A percentile compares a stretch with the other conserved stretches of the same genome.
phyloP scores from a whole-genome alignment of 2,888 invertebrate species.

The Cynaeus angustus region DNA sequence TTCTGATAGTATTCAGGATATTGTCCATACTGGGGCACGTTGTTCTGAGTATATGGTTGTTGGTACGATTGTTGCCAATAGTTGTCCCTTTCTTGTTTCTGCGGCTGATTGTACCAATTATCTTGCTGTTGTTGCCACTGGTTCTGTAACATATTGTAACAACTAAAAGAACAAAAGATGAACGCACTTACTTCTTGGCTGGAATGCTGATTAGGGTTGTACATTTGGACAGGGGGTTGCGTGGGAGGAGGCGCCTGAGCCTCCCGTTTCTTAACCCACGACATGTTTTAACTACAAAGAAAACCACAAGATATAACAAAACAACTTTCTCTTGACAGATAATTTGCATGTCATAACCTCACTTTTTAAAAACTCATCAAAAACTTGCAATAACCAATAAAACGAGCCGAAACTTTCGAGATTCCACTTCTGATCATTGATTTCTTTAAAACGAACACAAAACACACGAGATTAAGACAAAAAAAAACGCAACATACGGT shows the following conservation, averaged over 20 bases:
- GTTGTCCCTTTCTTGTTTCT: constrained; percentile 61
- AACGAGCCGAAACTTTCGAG: background rate
- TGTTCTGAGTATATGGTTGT: constrained; percentile 52
- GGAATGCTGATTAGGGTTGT: constrained; percentile 70
- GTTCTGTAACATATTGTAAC: constrained; percentile 54
- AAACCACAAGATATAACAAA: constrained; percentile 1
- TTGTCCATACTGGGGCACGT: constrained; percentile 50
- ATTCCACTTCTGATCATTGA: background rate
- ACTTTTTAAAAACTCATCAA: constrained; percentile 4
- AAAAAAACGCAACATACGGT: constrained; percentile 27
- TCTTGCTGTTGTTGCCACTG: constrained; percentile 68
- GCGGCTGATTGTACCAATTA: constrained; percentile 70
- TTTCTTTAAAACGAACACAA: background rate
- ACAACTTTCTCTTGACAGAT: constrained; percentile 42
- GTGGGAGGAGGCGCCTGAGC: constrained; percentile 64
- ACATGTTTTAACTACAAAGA: constrained; percentile 59
- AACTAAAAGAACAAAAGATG: background rate
- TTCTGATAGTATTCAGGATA: constrained; percentile 65
- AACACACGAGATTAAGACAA: background rate
- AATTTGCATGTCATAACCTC: constrained; percentile 31
- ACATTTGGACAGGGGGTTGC: constrained; percentile 66
- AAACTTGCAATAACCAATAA: background rate
- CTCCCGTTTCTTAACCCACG: constrained; percentile 69
- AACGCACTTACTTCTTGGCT: constrained; percentile 64
- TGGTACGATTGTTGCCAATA: constrained; percentile 56